Conservation (phyloP, 1,140 invertebrate genomes). For the Drosophila triauraria region DNA sequence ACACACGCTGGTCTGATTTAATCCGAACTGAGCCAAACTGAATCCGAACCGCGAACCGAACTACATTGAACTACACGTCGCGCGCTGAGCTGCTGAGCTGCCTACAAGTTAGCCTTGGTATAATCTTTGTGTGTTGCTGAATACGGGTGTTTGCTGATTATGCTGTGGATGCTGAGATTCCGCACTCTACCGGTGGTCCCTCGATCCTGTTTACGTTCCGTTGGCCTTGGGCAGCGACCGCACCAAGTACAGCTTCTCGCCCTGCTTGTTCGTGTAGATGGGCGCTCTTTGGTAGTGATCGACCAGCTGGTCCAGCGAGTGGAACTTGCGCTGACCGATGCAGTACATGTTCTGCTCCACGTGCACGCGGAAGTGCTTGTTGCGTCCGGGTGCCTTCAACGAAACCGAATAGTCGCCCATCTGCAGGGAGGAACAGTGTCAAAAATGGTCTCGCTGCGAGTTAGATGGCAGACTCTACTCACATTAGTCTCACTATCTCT, state of each 20-base stretch:
- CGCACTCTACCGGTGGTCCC: not conserved
- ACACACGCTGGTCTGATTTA: constrained; percentile 44
- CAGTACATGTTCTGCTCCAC: constrained; percentile 97
- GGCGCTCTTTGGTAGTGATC: constrained; percentile 99
- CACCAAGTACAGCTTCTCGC: constrained; percentile 96
- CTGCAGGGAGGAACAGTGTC: constrained; percentile 86
- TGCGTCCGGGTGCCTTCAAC: constrained; percentile 97
- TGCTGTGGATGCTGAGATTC: constrained; percentile 46
- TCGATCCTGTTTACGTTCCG: constrained; percentile 78
- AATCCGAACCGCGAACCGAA: constrained; percentile 34
- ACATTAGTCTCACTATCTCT: constrained; percentile 99
- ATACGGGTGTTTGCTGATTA: constrained; percentile 55
- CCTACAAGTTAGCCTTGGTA: constrained; percentile 59
- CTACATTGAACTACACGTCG: constrained; percentile 58
- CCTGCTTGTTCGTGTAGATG: constrained; percentile 98
- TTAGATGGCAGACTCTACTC: constrained; percentile 85
- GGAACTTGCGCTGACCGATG: constrained; percentile 99
- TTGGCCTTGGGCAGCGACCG: constrained; percentile 92
- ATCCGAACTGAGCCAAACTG: constrained; percentile 39
- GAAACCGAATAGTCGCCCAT: constrained; percentile 99
- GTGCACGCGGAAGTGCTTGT: constrained; percentile 99
- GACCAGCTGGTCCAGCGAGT: constrained; percentile 97
- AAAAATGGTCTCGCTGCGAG: too few relatives aligned
- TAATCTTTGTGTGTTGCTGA: constrained; percentile 64
- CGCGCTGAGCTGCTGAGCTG: constrained; percentile 55